Conservation (phyloP, 2,888 invertebrate genomes). For the Agrotis puta region DNA sequence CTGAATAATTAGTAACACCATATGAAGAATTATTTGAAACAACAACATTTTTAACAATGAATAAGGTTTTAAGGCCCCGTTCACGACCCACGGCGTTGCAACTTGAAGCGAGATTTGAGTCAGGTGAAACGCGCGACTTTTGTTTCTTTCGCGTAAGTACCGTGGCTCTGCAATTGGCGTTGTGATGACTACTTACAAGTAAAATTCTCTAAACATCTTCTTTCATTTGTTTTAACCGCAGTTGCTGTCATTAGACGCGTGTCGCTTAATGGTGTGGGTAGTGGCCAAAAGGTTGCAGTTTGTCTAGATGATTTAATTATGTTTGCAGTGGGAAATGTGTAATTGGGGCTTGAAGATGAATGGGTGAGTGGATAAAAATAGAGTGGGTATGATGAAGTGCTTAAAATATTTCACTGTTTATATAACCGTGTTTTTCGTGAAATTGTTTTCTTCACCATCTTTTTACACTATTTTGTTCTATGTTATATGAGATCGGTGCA, state of each 20-base stretch:
- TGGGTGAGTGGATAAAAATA: conserved; percentile 18
- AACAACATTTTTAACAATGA: conserved; percentile 60
- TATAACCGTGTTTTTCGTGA: no score
- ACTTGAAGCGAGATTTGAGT: no score
- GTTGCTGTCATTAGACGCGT: no score
- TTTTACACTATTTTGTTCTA: no score
- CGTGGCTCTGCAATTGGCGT: no score
- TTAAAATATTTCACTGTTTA: not conserved
- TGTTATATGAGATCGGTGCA: not conserved
- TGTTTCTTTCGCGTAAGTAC: no score
- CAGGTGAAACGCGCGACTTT: no score
- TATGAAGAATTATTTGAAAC: conserved; percentile 54
- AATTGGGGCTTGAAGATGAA: conserved; percentile 33
- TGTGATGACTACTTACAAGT: no score
- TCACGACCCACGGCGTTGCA: no score
- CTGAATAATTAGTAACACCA: conserved; percentile 57
- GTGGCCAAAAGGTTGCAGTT: not conserved
- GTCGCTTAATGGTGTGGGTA: no score
- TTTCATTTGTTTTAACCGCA: no score
- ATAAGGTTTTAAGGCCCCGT: conserved; percentile 26
- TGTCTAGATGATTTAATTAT: conserved; percentile 57
- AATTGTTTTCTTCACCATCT: not conserved
- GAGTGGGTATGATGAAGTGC: conserved; percentile 27
- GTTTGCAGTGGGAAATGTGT: conserved; percentile 47
- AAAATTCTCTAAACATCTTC: no score